Conservation (phyloP, 2,888 invertebrate genomes). For the Apodemia duryi region DNA sequence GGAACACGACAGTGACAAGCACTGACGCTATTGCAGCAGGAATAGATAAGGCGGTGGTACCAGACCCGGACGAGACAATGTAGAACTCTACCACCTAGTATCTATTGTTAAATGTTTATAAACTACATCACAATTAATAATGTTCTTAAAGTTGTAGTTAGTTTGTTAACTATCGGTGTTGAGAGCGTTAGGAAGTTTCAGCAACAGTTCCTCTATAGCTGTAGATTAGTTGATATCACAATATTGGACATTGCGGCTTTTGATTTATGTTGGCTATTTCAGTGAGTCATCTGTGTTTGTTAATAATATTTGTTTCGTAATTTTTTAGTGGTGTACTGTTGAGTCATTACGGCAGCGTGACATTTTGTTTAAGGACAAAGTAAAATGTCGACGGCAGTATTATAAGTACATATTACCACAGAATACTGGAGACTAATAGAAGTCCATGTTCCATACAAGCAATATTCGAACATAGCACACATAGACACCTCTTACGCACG, state of each 20-base stretch:
- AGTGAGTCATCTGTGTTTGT: conserved; percentile 10
- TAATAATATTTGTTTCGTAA: neutral
- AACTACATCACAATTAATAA: neutral
- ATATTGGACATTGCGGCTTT: conserved; percentile 4
- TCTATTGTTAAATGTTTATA: no score
- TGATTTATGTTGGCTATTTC: conserved; percentile 1
- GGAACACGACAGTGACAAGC: no score
- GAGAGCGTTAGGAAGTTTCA: neutral
- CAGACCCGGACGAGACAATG: no score
- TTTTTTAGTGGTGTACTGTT: neutral
- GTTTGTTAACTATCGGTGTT: neutral
- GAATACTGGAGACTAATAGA: no score
- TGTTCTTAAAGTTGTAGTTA: neutral
- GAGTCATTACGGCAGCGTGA: neutral
- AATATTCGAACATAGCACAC: no score
- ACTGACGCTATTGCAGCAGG: no score
- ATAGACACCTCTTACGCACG: no score
- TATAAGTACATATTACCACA: no score
- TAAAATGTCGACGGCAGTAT: no score
- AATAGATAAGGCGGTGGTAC: no score
- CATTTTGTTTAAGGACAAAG: neutral
- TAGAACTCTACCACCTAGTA: no score
- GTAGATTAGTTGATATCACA: conserved; percentile 8
- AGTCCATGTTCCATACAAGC: no score
- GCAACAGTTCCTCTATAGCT: neutral